Base-by-base conservation (phyloP, 2,113 vertebrate species). In the Brevimyrus niger region DNA sequence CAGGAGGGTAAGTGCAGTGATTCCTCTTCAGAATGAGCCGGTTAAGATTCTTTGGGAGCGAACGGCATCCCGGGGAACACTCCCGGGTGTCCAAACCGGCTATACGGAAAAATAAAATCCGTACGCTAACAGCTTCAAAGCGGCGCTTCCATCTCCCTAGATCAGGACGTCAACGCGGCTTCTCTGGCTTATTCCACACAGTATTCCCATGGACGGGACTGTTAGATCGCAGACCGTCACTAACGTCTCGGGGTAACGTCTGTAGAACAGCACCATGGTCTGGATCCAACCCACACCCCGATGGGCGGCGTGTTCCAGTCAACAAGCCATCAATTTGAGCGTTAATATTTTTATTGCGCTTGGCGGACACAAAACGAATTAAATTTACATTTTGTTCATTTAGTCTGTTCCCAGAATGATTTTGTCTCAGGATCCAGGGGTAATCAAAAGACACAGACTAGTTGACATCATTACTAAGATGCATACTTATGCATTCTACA, bases 311-410 rank as follows among this genome's bases (percentile, higher is more conserved):
- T 84, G 44, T 47, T 47, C 38, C 38, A 84, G 82, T 84, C 82
- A 84, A 84, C 82, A 47, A 84, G 82, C 82, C 82, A 46, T 84
- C 82, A 84, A 84, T 8, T n/a, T 84, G 11, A 86, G 46, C n/a
- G 84, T 35, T 80, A 51, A 86, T 51, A 35, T 86, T 53, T 48
- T 86, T 27, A 86, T 86, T 35, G 51, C 4, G 35, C 10, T 51
- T 4, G 23, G 84, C 84, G 53, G 84, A 86, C 47, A 51, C 23
- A 51, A 86, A 51, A 86, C 4, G 2, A 84, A 84, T 86, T 51
- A 51, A 48, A 31, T 48, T 48, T 51, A 86, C 84, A 51, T 51
- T 86, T 48, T 35, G 84, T 51, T 53, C 46, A n/a, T 53, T 86
- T 86, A 86, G 5, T 51, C 13, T 7, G 48, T 27, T 86, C 84